A percentile compares a stretch with the other conserved stretches of the same genome.
These are phyloP conservation scores for Apodemus sylvaticus DNA, from an alignment of 2,113 vertebrate genomes.

Conservation along the genomic window DNA sequence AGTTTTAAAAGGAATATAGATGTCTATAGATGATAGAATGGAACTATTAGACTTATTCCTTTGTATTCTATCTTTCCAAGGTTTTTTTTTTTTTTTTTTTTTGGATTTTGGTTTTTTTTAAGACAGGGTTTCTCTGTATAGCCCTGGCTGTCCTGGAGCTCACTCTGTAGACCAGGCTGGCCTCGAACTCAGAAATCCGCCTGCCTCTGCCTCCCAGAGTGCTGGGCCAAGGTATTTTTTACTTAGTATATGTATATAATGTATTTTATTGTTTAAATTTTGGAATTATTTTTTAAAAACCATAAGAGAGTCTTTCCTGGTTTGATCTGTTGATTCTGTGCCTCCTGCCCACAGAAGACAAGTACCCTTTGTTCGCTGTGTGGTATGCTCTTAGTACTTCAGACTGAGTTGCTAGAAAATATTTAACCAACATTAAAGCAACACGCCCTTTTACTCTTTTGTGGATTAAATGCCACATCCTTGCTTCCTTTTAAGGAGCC, in stretches of 20 bases:
- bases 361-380: background rate
- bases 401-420: constrained; percentile 1
- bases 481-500: background rate
- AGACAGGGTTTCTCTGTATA: no score
- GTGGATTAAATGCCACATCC: background rate
- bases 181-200: no score
- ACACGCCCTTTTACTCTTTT: background rate
- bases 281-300: background rate
- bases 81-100: no score
- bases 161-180: no score
- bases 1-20: background rate
- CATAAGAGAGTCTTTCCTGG: background rate
- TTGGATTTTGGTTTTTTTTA: no score
- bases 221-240: background rate
- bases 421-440: background rate
- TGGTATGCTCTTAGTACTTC: background rate
- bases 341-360: background rate
- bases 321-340: background rate
- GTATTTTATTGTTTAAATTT: background rate
- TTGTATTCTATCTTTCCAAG: no score
- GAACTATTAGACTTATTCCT: background rate
- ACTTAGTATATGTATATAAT: background rate
- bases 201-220: no score
- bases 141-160: no score
- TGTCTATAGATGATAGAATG: background rate